Evolutionary conservation across 2,113 vertebrate genomes (phyloP).

Genomic region (Mirza zaza): DNA sequence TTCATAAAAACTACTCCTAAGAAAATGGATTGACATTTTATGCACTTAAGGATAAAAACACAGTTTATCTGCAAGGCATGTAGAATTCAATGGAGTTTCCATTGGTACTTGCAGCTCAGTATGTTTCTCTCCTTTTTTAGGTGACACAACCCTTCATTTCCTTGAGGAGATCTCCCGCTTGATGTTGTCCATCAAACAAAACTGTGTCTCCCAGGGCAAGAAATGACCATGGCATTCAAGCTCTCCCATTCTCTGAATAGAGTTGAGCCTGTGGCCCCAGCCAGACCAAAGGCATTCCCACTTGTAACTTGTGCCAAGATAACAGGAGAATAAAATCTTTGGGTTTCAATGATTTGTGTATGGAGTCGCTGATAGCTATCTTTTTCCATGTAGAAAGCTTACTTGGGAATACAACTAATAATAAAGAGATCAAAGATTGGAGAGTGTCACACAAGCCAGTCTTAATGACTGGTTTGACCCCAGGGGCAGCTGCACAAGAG

Average conservation of each 20-base stretch:
- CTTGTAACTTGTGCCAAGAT: not conserved
- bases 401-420: not conserved
- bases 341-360: not conserved
- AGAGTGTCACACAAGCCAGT: no score
- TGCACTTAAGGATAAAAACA: not conserved
- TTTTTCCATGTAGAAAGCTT: not conserved
- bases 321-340: not conserved
- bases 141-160: not conserved
- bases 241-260: not conserved
- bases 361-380: not conserved
- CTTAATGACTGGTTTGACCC: not conserved
- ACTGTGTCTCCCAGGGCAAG: not conserved
- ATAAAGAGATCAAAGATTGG: not conserved
- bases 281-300: not conserved
- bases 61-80: not conserved
- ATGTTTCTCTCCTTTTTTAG: not conserved
- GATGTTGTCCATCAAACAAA: not conserved
- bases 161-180: not conserved
- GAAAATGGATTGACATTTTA: not conserved
- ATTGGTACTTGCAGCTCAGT: not conserved
- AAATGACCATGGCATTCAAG: not conserved
- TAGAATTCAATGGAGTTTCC: not conserved
- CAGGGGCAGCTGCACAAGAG: no score
- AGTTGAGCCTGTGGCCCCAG: not conserved
- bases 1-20: not conserved